Conservation (phyloP, 2,888 invertebrate genomes). For the Sesamia inferens region DNA sequence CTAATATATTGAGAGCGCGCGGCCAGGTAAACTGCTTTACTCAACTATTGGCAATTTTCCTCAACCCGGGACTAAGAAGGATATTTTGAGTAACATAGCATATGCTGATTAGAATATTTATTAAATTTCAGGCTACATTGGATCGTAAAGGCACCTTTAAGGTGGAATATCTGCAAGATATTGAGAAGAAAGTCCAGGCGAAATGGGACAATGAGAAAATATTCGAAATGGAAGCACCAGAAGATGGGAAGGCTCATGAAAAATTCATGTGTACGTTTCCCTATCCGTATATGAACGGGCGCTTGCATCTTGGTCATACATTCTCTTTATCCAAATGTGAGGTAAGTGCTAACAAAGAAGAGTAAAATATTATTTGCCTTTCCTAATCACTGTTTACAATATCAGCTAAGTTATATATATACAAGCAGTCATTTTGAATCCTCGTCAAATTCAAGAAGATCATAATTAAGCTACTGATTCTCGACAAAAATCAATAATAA, state of each 20-base stretch:
- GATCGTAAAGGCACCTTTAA: slow-evolving; percentile 98
- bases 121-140: slow-evolving; percentile 78
- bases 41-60: not conserved
- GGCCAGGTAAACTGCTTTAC: not conserved
- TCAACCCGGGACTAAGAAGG: slow-evolving; percentile 25
- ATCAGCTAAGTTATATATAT: not conserved
- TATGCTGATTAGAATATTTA: slow-evolving; percentile 22
- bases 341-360: slow-evolving; percentile 84
- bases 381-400: slow-evolving; percentile 19
- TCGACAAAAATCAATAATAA: too few relatives aligned
- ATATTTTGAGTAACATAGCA: not conserved
- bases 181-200: slow-evolving; percentile 96
- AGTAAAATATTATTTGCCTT: too few relatives aligned
- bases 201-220: slow-evolving; percentile 95
- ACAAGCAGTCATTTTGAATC: too few relatives aligned
- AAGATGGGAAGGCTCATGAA: slow-evolving; percentile 90
- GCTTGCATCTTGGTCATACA: slow-evolving; percentile 98
- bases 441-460: too few relatives aligned
- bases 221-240: slow-evolving; percentile 95
- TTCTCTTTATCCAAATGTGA: slow-evolving; percentile 99
- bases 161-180: slow-evolving; percentile 96
- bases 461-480: too few relatives aligned
- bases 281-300: slow-evolving; percentile 99
- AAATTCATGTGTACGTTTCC: slow-evolving; percentile 99
- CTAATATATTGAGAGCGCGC: not conserved